phyloP scores from a whole-genome alignment of 92 coral and sea anemone genomes.

The Epizoanthus ramosus region DNA sequence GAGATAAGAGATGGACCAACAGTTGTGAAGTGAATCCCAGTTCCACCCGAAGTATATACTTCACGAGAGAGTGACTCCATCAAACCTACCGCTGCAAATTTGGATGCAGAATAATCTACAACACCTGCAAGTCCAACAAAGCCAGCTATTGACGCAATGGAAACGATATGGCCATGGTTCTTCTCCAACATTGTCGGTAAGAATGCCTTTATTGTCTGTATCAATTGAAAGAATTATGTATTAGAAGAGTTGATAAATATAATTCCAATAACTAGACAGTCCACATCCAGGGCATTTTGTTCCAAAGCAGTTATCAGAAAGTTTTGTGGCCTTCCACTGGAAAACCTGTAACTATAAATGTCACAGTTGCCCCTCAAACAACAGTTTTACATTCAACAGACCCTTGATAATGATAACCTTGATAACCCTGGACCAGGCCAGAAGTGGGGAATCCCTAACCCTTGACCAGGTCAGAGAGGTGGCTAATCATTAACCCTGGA shows the following conservation, averaged over 20 bases:
- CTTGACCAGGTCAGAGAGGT: too few species aligned
- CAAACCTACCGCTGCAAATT: conserved; percentile 90
- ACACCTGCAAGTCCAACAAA: conserved; percentile 70
- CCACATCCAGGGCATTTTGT: background rate
- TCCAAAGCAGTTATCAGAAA: too few species aligned
- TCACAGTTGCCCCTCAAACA: too few species aligned
- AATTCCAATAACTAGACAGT: background rate
- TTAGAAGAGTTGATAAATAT: background rate
- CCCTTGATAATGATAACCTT: too few species aligned
- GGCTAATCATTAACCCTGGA: too few species aligned
- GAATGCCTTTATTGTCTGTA: conserved; percentile 85
- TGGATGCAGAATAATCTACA: conserved; percentile 91
- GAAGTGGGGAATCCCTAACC: too few species aligned
- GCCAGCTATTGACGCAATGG: conserved; percentile 82
- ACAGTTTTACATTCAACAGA: too few species aligned
- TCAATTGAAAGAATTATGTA: background rate
- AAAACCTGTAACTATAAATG: too few species aligned
- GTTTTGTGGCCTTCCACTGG: too few species aligned
- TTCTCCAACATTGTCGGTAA: conserved; percentile 78
- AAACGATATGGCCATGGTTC: conserved; percentile 87
- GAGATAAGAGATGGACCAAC: conserved; percentile 84
- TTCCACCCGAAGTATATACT: conserved; percentile 48
- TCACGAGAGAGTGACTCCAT: conserved; percentile 94
- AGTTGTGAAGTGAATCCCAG: conserved; percentile 82
- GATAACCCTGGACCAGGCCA: too few species aligned